Evolutionary conservation across 2,888 invertebrate species (phyloP).

Genomic region (Ophraella communa): DNA sequence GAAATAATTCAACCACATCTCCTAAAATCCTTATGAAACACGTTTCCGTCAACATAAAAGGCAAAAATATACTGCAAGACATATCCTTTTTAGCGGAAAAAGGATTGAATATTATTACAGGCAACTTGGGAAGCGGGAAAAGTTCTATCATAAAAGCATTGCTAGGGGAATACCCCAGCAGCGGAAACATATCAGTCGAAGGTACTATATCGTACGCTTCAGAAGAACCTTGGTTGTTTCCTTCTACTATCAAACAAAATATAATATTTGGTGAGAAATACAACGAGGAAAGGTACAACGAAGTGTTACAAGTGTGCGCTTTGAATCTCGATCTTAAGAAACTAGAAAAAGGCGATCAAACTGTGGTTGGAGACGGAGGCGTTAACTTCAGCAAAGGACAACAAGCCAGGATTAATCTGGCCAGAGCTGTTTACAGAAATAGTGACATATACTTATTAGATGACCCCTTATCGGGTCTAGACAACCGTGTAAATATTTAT

Average conservation of each 20-base stretch:
- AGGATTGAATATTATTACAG: constrained; percentile 64
- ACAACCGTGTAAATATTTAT: constrained; percentile 44
- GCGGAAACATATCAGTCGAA: constrained; percentile 41
- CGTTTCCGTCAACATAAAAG: constrained; percentile 41
- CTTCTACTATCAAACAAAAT: constrained; percentile 49
- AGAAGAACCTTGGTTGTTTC: constrained; percentile 53
- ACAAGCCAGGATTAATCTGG: constrained; percentile 51
- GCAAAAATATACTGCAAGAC: constrained; percentile 55
- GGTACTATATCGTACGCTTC: constrained; percentile 52
- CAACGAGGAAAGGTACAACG: constrained; percentile 52
- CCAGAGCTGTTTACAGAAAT: constrained; percentile 49
- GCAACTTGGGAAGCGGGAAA: constrained; percentile 62
- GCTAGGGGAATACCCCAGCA: constrained; percentile 43
- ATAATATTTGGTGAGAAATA: constrained; percentile 55
- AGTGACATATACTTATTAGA: constrained; percentile 52
- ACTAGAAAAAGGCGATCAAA: constrained; percentile 56
- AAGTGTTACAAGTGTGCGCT: constrained; percentile 58
- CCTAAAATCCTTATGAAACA: constrained; percentile 36
- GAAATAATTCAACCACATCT: background rate
- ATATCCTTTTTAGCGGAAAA: constrained; percentile 58
- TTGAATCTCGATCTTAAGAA: constrained; percentile 62
- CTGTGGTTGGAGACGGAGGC: constrained; percentile 69
- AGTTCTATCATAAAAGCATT: constrained; percentile 48
- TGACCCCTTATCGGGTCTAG: constrained; percentile 49
- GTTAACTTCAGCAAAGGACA: constrained; percentile 69